Conservation (phyloP, 2,113 vertebrate species). For the Phrynocephalus versicolor region DNA sequence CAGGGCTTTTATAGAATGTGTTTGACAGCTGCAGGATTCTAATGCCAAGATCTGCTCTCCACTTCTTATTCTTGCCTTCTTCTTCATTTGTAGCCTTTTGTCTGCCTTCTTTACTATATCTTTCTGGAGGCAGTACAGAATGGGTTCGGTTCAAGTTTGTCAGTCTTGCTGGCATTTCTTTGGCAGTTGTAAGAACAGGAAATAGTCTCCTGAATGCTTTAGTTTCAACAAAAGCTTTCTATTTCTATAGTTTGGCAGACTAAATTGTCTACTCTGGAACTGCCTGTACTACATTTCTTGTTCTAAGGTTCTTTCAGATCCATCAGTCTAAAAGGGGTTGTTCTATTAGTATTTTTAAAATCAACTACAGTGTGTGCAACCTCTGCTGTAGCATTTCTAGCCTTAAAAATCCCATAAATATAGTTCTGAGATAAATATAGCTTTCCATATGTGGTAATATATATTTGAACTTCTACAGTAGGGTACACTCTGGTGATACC, state of each 20-base stretch:
- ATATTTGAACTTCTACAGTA: too few relatives aligned
- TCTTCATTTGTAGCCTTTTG: conserved; percentile 41
- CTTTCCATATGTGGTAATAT: neutral
- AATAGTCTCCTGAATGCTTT: neutral
- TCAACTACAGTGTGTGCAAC: neutral
- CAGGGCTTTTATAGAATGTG: conserved; percentile 8
- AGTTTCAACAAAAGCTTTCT: neutral
- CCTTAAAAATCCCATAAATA: too few relatives aligned
- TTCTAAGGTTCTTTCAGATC: neutral
- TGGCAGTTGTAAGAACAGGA: conserved; percentile 2
- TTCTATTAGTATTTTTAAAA: neutral
- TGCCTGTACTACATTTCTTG: neutral
- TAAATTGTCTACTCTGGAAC: neutral
- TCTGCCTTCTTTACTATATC: conserved; percentile 40
- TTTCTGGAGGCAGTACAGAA: neutral
- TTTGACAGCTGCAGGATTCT: conserved; percentile 44
- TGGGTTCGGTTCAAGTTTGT: neutral
- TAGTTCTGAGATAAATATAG: too few relatives aligned
- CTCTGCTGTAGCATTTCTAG: too few relatives aligned
- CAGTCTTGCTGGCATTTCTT: conserved; percentile 9
- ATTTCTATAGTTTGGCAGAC: neutral
- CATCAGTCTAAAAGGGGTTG: neutral
- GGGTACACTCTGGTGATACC: too few relatives aligned
- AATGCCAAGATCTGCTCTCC: conserved; percentile 48
- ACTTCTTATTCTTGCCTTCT: conserved; percentile 34